Evolutionary conservation across 2,888 invertebrate species (phyloP).

Genomic region (Cheilosia vulpina): DNA sequence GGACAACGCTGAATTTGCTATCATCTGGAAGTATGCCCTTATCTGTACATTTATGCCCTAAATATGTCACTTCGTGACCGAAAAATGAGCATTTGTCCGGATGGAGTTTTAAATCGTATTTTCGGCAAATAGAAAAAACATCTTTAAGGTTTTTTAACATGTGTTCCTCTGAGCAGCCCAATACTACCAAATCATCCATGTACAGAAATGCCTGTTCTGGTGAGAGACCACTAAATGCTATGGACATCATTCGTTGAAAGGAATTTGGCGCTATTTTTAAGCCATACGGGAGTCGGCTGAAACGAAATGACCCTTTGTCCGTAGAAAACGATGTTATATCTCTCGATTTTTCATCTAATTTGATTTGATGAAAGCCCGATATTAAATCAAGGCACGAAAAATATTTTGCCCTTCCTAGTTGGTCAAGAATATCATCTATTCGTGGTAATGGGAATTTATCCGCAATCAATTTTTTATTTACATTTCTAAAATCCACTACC

Average conservation of each 20-base stretch:
- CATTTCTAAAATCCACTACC: constrained; percentile 3
- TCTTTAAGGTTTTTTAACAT: constrained; percentile 19
- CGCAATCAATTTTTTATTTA: constrained; percentile 10
- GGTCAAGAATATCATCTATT: constrained; percentile 34
- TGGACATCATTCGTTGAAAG: constrained; percentile 77
- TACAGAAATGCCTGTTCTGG: constrained; percentile 74
- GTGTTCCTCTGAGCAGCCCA: constrained; percentile 68
- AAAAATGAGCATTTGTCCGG: constrained; percentile 35
- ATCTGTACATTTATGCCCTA: constrained; percentile 50
- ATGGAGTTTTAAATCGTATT: no score
- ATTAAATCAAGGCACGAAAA: constrained; percentile 28
- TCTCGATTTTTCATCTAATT: constrained; percentile 30
- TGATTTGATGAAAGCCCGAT: constrained; percentile 12
- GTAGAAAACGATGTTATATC: not conserved
- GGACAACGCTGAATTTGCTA: constrained; percentile 6
- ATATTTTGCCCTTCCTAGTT: constrained; percentile 16
- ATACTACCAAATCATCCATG: constrained; percentile 76
- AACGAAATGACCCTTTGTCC: constrained; percentile 3
- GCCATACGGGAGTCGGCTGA: constrained; percentile 76
- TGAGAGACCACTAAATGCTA: constrained; percentile 65
- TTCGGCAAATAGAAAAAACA: no score
- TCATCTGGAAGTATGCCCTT: not conserved
- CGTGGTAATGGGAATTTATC: constrained; percentile 36
- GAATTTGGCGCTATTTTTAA: constrained; percentile 62
- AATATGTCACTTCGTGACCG: constrained; percentile 55